Percentiles rank a stretch among this genome's conserved stretches.
Evolutionary conservation across 2,888 invertebrate species (phyloP).

Genomic region (Herminia tarsipennalis): DNA sequence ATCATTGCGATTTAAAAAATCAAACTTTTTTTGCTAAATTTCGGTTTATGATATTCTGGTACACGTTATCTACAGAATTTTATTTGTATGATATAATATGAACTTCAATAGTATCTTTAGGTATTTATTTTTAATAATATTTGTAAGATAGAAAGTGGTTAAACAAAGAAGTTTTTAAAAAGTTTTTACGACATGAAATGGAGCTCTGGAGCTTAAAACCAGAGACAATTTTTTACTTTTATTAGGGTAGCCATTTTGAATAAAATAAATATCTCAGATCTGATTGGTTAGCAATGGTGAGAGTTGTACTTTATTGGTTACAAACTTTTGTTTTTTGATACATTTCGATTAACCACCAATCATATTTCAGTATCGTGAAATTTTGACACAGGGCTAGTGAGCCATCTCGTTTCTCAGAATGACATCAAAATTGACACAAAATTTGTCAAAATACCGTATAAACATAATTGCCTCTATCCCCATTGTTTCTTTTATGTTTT

Average conservation of each 20-base stretch:
- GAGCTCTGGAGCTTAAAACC: too few relatives aligned
- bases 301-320: constrained; percentile 21
- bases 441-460: constrained; percentile 82
- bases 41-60: too few relatives aligned
- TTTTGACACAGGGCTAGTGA: constrained; percentile 37
- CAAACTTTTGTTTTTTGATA: rapidly evolving
- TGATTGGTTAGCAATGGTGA: neutral
- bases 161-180: too few relatives aligned
- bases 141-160: too few relatives aligned
- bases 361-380: neutral
- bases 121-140: too few relatives aligned
- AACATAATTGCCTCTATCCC: constrained; percentile 67
- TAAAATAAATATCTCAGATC: constrained; percentile 2
- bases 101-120: too few relatives aligned
- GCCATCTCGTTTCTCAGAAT: constrained; percentile 44
- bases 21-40: too few relatives aligned
- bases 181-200: too few relatives aligned
- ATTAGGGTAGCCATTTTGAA: constrained; percentile 38
- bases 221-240: constrained; percentile 25
- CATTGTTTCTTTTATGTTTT: constrained; percentile 76
- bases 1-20: too few relatives aligned
- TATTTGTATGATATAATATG: too few relatives aligned
- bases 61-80: too few relatives aligned
- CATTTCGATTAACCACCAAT: constrained; percentile 13
- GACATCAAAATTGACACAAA: constrained; percentile 67